Base-by-base conservation (phyloP, 2,113 vertebrate genomes). In the Python bivittatus region DNA sequence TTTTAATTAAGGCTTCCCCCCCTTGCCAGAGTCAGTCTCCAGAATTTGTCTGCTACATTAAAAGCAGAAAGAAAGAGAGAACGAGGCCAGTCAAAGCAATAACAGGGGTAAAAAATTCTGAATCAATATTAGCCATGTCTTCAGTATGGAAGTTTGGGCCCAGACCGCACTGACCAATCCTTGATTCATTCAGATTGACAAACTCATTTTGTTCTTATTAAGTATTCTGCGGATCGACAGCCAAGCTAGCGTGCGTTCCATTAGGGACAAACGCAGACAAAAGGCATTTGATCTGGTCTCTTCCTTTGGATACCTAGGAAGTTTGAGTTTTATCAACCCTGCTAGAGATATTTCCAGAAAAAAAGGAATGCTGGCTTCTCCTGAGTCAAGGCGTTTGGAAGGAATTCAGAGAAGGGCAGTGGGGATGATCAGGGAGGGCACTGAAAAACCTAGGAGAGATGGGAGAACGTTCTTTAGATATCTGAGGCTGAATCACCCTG, bases 101-200 rank as follows among this genome's bases (percentile, higher is more conserved):
- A 11, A 10, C 0, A 29, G 8, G 38, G 23, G 1, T 4, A 83
- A 42, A 7, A 0, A 53, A 42, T 38, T 38, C 68, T 8, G 17
- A 6, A 38, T 7, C 44, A 0, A 92, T 27, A 6, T 27, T 52
- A 57, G 25, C 9, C 10, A 23, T 12, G 44, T 11, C 1, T 61
- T 13, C 79, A 33, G 1, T 4, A 0, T 17, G n/a, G 48, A 91
- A 90, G 0, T 10, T 1, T 72, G n/a, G 68, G n/a, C 61, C 89
- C 86, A 92, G 72, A 38, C 0, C 0, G 44, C 1, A 0, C 48
- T 13, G 68, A n/a, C 2, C 9, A 0, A 0, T 20, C 90, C 44
- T 86, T 88, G 56, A 91, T 91, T 93, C 44, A 53, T 56, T 29
- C 44, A 33, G 48, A 22, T 2, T 89, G 54, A 83, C 0, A 64